These are phyloP conservation scores for Dolichoris vasculosae DNA, from an alignment of 1,140 invertebrate genomes.

Conservation along the genomic window DNA sequence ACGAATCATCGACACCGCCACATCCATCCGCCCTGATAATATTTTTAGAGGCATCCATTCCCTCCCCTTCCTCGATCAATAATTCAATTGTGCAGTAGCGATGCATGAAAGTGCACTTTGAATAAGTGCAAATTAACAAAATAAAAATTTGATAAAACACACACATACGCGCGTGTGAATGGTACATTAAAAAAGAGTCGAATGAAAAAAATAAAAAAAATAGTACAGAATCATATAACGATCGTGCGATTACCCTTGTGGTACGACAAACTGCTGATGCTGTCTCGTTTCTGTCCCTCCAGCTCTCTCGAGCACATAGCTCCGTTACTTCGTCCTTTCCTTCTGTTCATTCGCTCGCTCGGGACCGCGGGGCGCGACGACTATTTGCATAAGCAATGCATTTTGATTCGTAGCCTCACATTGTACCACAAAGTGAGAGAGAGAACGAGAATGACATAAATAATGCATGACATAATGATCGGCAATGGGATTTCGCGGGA, in stretches of 20 bases:
- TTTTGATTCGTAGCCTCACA: constrained; percentile 69
- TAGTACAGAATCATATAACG: neutral
- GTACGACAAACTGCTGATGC: constrained; percentile 59
- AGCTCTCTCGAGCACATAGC: neutral
- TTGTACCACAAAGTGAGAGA: constrained; percentile 57
- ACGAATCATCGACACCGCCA: constrained; percentile 16
- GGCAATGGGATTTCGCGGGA: constrained; percentile 60
- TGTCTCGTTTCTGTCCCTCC: constrained; percentile 43
- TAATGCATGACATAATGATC: constrained; percentile 73
- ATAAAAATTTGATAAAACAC: constrained; percentile 22
- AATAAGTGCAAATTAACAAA: constrained; percentile 26
- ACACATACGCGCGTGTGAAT: neutral
- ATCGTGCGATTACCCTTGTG: constrained; percentile 36
- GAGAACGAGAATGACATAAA: constrained; percentile 68
- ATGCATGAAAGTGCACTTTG: constrained; percentile 9
- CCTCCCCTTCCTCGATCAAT: neutral
- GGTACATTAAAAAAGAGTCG: neutral
- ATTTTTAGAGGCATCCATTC: neutral
- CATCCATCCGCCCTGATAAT: neutral
- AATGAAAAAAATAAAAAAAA: neutral
- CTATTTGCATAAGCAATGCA: constrained; percentile 74
- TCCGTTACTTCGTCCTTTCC: neutral
- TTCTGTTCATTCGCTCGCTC: constrained; percentile 17
- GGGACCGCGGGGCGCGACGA: constrained; percentile 41
- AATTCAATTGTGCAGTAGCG: neutral